Conservation (phyloP, 2,797 vertebrate species). For the Cygnus olor region DNA sequence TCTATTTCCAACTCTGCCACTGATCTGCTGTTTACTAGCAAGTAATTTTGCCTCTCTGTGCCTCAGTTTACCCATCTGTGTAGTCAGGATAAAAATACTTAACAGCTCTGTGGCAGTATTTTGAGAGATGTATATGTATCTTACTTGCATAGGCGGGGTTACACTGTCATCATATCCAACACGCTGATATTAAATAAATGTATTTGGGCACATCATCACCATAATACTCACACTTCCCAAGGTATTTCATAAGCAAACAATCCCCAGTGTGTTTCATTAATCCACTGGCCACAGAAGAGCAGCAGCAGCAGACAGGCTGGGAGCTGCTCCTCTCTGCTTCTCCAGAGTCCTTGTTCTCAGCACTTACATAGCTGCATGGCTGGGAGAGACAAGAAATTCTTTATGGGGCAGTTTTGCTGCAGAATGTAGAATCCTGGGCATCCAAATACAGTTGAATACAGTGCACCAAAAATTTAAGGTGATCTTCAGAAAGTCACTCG, state of each 20-base stretch:
- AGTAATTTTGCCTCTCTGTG: conserved; percentile 32
- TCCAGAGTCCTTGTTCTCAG: neutral
- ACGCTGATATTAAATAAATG: neutral
- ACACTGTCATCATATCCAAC: neutral
- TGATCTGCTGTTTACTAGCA: conserved; percentile 20
- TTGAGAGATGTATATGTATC: neutral
- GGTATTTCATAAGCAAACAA: neutral
- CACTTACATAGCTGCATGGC: fast-evolving
- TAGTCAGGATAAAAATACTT: neutral
- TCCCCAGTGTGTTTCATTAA: neutral
- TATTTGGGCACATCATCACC: neutral
- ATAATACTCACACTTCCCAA: neutral
- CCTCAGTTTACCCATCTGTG: conserved; percentile 27
- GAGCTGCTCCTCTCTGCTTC: neutral
- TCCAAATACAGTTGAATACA: neutral
- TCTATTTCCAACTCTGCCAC: neutral
- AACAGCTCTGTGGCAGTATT: neutral
- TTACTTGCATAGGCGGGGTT: neutral
- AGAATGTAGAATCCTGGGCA: neutral
- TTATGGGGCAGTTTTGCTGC: neutral
- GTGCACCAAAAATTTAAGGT: neutral
- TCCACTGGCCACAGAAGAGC: neutral
- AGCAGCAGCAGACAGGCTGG: neutral
- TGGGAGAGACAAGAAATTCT: neutral
- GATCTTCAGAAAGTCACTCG: neutral